Evolutionary conservation across 1,140 invertebrate genomes (phyloP).

Genomic region (Drosophila mayri): DNA sequence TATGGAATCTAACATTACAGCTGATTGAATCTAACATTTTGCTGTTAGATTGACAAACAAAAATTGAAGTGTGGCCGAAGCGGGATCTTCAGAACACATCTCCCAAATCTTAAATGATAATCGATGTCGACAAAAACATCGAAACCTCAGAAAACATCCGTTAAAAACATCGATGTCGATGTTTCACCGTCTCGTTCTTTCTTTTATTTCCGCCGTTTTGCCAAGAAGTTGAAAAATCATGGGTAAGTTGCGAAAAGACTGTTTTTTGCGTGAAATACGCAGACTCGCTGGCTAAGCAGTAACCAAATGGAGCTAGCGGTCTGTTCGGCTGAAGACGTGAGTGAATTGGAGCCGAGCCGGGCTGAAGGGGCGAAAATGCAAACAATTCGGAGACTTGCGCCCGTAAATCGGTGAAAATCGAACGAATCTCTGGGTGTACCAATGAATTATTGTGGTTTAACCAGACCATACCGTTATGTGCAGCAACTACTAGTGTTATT

Average conservation of each 20-base stretch:
- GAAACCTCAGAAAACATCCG: no score
- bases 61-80: no score
- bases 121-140: no score
- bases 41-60: no score
- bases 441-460: background rate
- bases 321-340: slow-evolving; percentile 47
- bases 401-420: slow-evolving; percentile 46
- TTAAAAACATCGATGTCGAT: no score
- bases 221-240: slow-evolving; percentile 84
- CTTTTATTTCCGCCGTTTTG: slow-evolving; percentile 85
- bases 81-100: no score
- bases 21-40: no score
- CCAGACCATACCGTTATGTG: background rate
- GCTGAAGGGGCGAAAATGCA: slow-evolving; percentile 4
- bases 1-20: no score
- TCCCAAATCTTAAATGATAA: no score
- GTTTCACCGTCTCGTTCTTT: slow-evolving; percentile 2
- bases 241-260: slow-evolving; percentile 78
- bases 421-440: slow-evolving; percentile 34
- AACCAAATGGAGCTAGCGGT: slow-evolving; percentile 50
- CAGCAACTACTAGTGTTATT: slow-evolving; percentile 36
- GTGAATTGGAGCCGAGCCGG: slow-evolving; percentile 34
- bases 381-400: slow-evolving; percentile 15
- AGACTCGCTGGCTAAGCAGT: slow-evolving; percentile 27
- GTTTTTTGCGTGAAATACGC: slow-evolving; percentile 64